phyloP scores from a whole-genome alignment of 2,113 vertebrate genomes.

The Cervus canadensis region DNA sequence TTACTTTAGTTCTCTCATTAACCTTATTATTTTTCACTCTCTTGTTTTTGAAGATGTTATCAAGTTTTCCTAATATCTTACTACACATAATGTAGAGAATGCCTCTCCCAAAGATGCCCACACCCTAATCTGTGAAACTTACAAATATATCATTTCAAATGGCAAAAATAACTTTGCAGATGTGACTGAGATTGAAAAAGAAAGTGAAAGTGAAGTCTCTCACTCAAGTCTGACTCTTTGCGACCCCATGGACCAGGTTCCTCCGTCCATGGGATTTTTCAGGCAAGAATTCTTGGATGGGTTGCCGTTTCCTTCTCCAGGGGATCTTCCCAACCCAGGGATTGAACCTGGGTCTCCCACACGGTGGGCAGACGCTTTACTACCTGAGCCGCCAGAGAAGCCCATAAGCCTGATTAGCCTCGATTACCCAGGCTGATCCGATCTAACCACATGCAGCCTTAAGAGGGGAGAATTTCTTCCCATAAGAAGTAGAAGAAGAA shows the following conservation, averaged over 20 bases:
- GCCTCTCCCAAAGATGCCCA: neutral
- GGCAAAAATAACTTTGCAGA: neutral
- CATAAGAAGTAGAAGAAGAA: neutral
- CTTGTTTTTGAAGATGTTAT: neutral
- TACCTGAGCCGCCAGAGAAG: rapidly evolving
- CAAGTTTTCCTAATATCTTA: neutral
- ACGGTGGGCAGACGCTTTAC: neutral
- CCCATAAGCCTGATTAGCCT: neutral
- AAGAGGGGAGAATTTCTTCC: neutral
- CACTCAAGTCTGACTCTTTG: rapidly evolving
- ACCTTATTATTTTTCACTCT: neutral
- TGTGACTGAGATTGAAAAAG: neutral
- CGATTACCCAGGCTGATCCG: neutral
- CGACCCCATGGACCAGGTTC: neutral
- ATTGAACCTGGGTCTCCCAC: neutral
- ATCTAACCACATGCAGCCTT: neutral
- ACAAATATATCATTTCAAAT: neutral
- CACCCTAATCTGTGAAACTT: neutral
- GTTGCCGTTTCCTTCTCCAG: neutral
- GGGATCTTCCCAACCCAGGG: neutral
- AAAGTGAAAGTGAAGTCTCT: neutral
- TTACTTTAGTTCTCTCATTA: neutral
- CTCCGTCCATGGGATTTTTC: neutral
- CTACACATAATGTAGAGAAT: neutral
- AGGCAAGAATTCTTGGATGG: neutral